Conservation (phyloP, 1,140 invertebrate species). For the Caenorhabditis elegans region DNA sequence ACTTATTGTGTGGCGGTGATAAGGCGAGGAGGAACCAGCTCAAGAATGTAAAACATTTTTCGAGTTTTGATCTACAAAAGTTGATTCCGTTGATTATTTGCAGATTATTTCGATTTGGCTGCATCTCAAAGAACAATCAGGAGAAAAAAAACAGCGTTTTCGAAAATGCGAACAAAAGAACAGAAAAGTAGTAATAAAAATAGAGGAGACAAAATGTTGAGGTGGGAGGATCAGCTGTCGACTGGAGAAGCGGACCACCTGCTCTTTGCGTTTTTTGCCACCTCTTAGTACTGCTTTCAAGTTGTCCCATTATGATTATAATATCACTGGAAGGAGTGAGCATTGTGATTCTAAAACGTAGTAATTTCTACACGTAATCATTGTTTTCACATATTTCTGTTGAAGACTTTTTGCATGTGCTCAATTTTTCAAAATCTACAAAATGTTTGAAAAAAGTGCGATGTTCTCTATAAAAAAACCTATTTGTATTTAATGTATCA, state of each 20-base stretch:
- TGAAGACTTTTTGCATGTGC: no score
- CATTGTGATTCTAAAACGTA: no score
- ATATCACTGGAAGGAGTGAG: not conserved
- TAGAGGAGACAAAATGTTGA: not conserved
- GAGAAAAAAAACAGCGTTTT: not conserved
- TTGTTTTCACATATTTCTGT: no score
- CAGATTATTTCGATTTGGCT: no score
- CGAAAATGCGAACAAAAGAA: not conserved
- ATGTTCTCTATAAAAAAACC: no score
- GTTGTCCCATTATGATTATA: not conserved
- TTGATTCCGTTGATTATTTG: no score
- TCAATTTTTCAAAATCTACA: no score
- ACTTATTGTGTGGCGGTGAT: not conserved
- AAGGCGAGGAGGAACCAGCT: no score
- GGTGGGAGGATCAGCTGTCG: not conserved
- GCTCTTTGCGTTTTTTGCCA: conserved; percentile 2
- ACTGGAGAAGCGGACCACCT: not conserved
- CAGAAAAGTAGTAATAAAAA: not conserved
- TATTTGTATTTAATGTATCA: no score
- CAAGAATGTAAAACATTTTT: not conserved
- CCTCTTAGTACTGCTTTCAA: not conserved
- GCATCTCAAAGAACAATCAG: no score
- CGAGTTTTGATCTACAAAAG: not conserved
- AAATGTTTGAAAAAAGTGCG: no score
- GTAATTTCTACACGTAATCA: no score